Conservation (phyloP, 2,888 invertebrate genomes). For the Pollenia griseotomentosa region DNA sequence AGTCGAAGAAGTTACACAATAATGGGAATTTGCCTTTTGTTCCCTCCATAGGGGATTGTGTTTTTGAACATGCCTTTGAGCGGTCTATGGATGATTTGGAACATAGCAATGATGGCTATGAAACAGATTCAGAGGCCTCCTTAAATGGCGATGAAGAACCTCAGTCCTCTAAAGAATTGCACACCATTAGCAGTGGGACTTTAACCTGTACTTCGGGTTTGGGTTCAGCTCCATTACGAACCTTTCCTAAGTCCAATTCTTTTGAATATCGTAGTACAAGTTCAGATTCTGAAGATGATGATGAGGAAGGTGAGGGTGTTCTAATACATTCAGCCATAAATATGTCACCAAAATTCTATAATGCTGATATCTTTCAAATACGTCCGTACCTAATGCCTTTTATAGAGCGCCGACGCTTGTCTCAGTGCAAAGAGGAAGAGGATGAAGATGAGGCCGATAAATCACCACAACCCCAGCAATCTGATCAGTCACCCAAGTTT, state of each 20-base stretch:
- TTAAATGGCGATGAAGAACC: slow-evolving; percentile 72
- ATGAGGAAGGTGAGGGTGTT: slow-evolving; percentile 71
- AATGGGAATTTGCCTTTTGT: slow-evolving; percentile 38
- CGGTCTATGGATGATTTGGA: slow-evolving; percentile 83
- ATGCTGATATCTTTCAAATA: slow-evolving; percentile 78
- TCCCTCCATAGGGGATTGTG: slow-evolving; percentile 77
- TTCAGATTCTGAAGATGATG: slow-evolving; percentile 77
- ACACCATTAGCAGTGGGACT: slow-evolving; percentile 62
- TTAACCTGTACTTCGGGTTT: slow-evolving; percentile 74
- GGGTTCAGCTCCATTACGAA: slow-evolving; percentile 70
- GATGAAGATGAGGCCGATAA: slow-evolving; percentile 89
- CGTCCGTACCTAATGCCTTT: slow-evolving; percentile 85
- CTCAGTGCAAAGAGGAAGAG: slow-evolving; percentile 93
- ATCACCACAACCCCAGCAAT: slow-evolving; percentile 76
- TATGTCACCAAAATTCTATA: slow-evolving; percentile 75
- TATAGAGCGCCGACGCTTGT: slow-evolving; percentile 88
- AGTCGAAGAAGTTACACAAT: slow-evolving; percentile 31
- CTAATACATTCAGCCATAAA: slow-evolving; percentile 75
- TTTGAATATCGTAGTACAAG: slow-evolving; percentile 80
- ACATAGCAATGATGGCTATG: slow-evolving; percentile 81
- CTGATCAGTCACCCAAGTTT: slow-evolving; percentile 61
- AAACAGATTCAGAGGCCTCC: slow-evolving; percentile 81
- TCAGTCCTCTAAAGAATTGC: slow-evolving; percentile 44
- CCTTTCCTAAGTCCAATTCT: slow-evolving; percentile 77
- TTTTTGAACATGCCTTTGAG: slow-evolving; percentile 83